A percentile compares a stretch with the other conserved stretches of the same genome.
Evolutionary conservation across 2,113 vertebrate species (phyloP).

Genomic region (Tachysurus fulvidraco): DNA sequence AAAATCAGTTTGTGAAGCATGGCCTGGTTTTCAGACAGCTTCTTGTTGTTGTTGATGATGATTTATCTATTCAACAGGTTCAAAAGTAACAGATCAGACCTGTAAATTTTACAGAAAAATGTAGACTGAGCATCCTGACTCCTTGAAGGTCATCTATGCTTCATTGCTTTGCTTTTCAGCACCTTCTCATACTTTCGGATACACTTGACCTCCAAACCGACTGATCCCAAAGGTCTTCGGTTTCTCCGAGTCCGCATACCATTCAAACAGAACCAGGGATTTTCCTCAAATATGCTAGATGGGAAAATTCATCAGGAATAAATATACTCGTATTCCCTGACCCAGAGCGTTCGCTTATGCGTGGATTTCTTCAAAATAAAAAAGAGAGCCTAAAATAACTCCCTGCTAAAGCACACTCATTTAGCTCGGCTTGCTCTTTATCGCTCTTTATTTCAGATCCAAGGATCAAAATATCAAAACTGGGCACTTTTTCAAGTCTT

Average conservation of each 20-base stretch:
- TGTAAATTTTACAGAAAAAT: neutral
- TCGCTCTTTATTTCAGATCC: neutral
- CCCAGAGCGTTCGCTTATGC: neutral
- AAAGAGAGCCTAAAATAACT: neutral
- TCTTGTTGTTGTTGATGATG: neutral
- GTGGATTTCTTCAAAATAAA: conserved; percentile 2
- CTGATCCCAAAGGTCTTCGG: neutral
- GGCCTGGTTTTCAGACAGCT: neutral
- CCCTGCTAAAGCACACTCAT: neutral
- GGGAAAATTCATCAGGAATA: neutral
- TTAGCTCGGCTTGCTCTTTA: neutral
- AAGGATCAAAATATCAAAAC: neutral
- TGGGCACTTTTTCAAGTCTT: neutral
- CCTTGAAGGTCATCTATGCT: neutral
- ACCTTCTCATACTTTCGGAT: neutral
- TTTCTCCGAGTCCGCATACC: neutral
- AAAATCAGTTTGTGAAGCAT: neutral
- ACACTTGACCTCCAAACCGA: conserved; percentile 8
- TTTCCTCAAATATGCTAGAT: neutral
- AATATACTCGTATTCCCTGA: neutral
- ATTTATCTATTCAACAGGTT: neutral
- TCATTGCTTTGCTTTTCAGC: neutral
- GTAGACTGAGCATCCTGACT: neutral
- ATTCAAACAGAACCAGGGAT: neutral
- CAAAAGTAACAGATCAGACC: neutral